These are phyloP conservation scores for Oryctes rhinoceros DNA, from an alignment of 1,140 invertebrate genomes.

Conservation along the genomic window DNA sequence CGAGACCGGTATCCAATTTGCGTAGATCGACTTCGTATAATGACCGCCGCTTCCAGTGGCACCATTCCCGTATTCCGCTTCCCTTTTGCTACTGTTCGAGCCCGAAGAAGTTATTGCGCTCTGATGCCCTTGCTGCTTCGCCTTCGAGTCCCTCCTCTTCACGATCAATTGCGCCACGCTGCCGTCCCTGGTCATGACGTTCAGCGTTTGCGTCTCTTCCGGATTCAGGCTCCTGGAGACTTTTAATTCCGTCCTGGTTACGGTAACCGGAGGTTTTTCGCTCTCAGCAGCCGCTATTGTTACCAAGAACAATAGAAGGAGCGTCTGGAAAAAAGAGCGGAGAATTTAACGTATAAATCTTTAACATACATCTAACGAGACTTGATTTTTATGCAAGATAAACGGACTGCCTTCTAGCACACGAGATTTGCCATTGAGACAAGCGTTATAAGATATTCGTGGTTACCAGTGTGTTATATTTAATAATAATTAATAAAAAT, in stretches of 20 bases:
- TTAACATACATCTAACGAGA: neutral
- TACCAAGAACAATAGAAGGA: constrained; percentile 40
- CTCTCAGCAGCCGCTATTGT: constrained; percentile 42
- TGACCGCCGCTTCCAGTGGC: neutral
- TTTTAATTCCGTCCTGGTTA: constrained; percentile 77
- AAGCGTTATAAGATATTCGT: neutral
- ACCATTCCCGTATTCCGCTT: constrained; percentile 6
- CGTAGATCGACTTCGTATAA: constrained; percentile 47
- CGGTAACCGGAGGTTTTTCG: constrained; percentile 53
- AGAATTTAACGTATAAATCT: neutral
- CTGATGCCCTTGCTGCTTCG: constrained; percentile 4
- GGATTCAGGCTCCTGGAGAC: constrained; percentile 80
- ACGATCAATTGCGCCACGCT: constrained; percentile 79
- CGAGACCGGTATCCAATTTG: constrained; percentile 57
- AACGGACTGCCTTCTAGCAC: neutral
- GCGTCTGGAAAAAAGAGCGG: constrained; percentile 38
- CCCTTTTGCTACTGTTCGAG: constrained; percentile 2
- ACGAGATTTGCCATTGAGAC: neutral
- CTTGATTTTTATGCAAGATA: neutral
- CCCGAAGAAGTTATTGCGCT: neutral
- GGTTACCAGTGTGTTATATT: no score
- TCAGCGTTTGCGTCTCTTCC: constrained; percentile 76
- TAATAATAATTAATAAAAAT: no score
- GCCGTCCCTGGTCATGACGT: constrained; percentile 77
- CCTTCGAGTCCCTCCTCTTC: constrained; percentile 70